Base-by-base conservation (phyloP, 2,797 vertebrate genomes). In the Chromobotia macracanthus region DNA sequence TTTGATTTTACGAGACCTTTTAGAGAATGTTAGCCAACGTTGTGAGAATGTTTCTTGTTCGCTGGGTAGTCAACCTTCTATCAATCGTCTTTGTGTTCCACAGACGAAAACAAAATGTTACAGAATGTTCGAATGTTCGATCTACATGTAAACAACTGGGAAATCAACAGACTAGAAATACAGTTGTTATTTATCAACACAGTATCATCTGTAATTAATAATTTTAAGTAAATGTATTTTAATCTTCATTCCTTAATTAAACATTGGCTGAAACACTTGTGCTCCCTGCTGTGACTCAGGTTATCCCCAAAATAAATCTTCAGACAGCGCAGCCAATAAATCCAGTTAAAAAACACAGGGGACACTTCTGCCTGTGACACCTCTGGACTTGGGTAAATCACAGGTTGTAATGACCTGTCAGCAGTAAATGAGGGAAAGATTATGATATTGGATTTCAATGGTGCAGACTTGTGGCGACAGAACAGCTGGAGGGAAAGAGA, bases 391-490 rank as follows among this genome's bases (percentile, higher is more conserved):
- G 68, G 69, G 80, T 89, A 90, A 89, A 90, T 84, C 72, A 84
- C 10, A 60, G 58, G 83, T 89, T 86, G 83, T 73, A 90, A 83
- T 3, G 75, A 81, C 65, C 73, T 82, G 76, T 82, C 88, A 86
- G 87, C 85, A 77, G 81, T 82, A 89, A 88, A 87, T 80, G 78
- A 70, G 86, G 77, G 82, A 71, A 1, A 28, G 80, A 76, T 85
- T 63, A 82, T 72, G 79, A 63, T 82, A 78, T 77, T 85, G 28
- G 79, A 80, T 87, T 84, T 79, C 69, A 86, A 80, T 10, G 64
- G 2, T 84, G 68, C 80, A 92, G 88, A 88, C 23, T 15, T 50
- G 85, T 88, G 74, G 63, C 73, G 69, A 85, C 73, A 87, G 77
- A 86, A 83, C 19, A 85, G 84, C 65, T 86, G 64, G 75, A 85